A percentile compares a stretch with the other conserved stretches of the same genome.
phyloP scores from a whole-genome alignment of 2,888 invertebrate genomes.

The Campopleginae sp. region DNA sequence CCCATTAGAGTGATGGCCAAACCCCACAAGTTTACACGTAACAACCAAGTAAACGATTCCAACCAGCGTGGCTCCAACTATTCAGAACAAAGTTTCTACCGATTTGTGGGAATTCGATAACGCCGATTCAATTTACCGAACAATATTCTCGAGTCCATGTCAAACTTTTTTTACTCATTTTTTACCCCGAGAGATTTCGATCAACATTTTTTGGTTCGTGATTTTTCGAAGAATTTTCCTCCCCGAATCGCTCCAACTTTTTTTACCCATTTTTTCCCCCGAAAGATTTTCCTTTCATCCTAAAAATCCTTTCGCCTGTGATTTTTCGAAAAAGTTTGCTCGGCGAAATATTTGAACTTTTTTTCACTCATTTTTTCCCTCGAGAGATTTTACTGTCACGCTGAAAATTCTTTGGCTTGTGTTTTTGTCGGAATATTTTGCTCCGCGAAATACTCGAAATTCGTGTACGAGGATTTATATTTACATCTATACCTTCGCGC shows the following conservation, averaged over 20 bases:
- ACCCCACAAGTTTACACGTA: constrained; percentile 35
- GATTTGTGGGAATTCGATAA: constrained; percentile 23
- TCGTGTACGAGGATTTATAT: neutral
- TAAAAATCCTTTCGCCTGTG: neutral
- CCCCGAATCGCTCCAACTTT: neutral
- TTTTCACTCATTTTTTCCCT: neutral
- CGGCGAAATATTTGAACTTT: neutral
- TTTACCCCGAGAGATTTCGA: neutral
- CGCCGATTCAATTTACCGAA: neutral
- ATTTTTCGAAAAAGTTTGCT: neutral
- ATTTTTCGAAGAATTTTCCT: neutral
- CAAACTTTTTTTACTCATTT: neutral
- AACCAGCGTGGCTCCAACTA: constrained; percentile 2
- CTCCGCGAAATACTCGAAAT: neutral
- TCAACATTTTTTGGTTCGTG: too few species aligned
- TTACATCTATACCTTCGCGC: neutral
- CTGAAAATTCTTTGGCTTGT: neutral
- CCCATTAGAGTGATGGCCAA: constrained; percentile 55
- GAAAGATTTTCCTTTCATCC: neutral
- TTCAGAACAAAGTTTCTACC: constrained; percentile 17
- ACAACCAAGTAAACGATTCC: constrained; percentile 47
- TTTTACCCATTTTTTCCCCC: neutral
- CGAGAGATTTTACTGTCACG: neutral
- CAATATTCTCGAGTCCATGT: constrained; percentile 1
- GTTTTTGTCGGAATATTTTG: too few species aligned